Evolutionary conservation across 1,140 invertebrate genomes (phyloP), one percentile per base, ranked within the genome.

Genomic region (Macrobrachium nipponense): DNA sequence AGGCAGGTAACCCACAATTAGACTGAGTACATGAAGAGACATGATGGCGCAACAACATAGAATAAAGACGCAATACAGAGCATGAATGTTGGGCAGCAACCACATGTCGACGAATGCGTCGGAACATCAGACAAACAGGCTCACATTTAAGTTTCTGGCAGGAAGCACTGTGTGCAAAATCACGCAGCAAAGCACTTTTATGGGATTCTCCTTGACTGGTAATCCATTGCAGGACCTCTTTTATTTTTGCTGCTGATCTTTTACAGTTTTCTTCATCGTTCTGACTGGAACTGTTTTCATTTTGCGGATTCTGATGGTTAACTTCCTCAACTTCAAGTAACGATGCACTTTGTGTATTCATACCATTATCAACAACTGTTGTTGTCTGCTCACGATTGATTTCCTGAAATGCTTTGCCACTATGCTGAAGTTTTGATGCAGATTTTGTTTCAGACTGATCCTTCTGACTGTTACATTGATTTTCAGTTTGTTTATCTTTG

Each of bases 151-250:
- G 6, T 66, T n/a, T 14, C 17, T 59, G 44, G 23, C 83, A 85
- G 36, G 83, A 79, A 11, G 83, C 83, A 70, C 83, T 85, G 66
- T 85, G 83, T 5, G 83, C 83, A 79, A 79, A 85, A 58, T 44
- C 59, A 8, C 44, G 44, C 62, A 85, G 36, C 18, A 85, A 59
- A 18, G 70, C 6, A 2, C 0, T 51, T 51, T 51, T 51, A 64
- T 78, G 61, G 27, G n/a, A 27, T 36, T 66, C 36, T 7, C 83
- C 83, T 60, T 85, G 76, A 17, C 15, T 58, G 5, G 51, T 79
- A 8, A 85, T 72, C 43, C 44, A 79, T 17, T 80, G 60, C 15
- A 84, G 17, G 1, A 84, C 82, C 27, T 84, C 17, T 15, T 36
- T 23, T 23, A 84, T 20, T 15, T 44, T 66, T 43, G 59, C 12